A percentile compares a stretch with the other conserved stretches of the same genome.
Evolutionary conservation across 2,113 vertebrate species (phyloP).

Genomic region (Tyrannus savana): DNA sequence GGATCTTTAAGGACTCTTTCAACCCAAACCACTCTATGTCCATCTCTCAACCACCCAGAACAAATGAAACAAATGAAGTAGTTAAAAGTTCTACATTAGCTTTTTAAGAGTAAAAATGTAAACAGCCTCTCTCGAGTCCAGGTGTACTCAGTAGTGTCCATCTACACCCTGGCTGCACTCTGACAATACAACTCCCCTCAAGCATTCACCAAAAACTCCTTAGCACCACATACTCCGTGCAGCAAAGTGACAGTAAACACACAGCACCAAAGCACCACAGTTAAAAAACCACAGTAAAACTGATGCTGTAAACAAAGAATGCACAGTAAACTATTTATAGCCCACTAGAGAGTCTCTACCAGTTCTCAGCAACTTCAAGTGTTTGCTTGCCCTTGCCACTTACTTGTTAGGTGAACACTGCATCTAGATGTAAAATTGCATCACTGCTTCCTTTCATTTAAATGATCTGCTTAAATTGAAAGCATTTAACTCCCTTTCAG

Average conservation of each 20-base stretch:
- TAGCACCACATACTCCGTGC: fast-evolving
- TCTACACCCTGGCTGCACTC: background rate
- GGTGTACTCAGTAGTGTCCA: background rate
- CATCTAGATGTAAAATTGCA: background rate
- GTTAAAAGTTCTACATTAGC: background rate
- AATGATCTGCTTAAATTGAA: background rate
- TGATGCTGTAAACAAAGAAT: background rate
- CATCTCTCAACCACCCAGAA: background rate
- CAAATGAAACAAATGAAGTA: background rate
- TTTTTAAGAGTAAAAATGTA: background rate
- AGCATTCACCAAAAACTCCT: background rate
- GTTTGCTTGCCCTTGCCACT: background rate
- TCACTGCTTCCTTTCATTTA: background rate
- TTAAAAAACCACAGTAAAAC: background rate
- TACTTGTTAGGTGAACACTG: background rate
- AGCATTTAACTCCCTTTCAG: background rate
- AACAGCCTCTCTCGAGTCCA: background rate
- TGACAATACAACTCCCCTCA: background rate
- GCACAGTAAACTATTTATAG: background rate
- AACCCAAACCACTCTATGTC: background rate
- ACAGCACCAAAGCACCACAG: background rate
- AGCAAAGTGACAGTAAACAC: background rate
- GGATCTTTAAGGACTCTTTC: background rate
- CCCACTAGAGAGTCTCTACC: background rate
- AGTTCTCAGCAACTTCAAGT: background rate